Percentiles rank a stretch among this genome's conserved stretches.
Evolutionary conservation across 2,797 vertebrate species (phyloP).

Genomic region (Anguilla marmorata): DNA sequence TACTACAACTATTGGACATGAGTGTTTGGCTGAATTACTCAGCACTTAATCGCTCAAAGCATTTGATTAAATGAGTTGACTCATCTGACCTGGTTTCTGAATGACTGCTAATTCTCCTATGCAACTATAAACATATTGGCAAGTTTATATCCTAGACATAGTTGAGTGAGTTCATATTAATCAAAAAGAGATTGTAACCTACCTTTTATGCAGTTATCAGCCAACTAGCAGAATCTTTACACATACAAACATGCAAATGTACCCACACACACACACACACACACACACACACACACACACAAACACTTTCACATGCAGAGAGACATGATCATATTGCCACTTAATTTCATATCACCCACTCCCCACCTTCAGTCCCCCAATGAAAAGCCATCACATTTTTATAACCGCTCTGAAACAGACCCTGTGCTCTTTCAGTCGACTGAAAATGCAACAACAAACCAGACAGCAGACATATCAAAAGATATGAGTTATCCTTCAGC

Average conservation of each 20-base stretch:
- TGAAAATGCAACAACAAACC: neutral
- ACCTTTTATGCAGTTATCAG: neutral
- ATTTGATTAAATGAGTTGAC: no score
- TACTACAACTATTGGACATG: no score
- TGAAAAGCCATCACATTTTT: neutral
- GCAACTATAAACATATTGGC: no score
- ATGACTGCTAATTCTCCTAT: no score
- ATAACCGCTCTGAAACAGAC: slow-evolving; percentile 11
- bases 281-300: neutral
- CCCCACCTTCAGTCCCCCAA: neutral
- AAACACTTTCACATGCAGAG: neutral
- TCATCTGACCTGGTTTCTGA: no score
- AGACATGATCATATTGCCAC: neutral
- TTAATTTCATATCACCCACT: neutral
- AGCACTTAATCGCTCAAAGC: no score
- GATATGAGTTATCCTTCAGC: slow-evolving; percentile 21
- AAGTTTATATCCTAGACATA: no score
- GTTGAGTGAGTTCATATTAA: no score
- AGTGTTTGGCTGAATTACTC: no score
- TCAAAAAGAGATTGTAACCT: no score
- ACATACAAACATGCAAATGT: neutral
- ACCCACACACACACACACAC: neutral
- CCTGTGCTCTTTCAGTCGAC: slow-evolving; percentile 7
- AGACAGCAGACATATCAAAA: slow-evolving; percentile 18
- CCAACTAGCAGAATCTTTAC: neutral